Conservation (phyloP, 2,797 vertebrate genomes). For the Chaenodraco wilsoni region DNA sequence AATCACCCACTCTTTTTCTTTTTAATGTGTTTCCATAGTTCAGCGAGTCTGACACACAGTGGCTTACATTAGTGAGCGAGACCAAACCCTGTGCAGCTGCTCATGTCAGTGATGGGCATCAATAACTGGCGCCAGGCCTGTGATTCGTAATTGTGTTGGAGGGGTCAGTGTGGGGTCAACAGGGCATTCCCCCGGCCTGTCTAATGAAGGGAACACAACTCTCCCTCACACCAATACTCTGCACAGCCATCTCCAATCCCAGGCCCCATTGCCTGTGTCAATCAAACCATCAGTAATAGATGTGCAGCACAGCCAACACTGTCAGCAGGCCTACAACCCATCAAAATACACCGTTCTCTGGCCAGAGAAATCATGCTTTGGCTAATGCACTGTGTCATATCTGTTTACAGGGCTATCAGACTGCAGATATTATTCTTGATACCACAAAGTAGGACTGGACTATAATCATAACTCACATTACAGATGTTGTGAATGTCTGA, state of each 20-base stretch:
- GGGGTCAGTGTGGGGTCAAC: conserved; percentile 79
- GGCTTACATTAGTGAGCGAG: conserved; percentile 72
- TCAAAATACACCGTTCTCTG: conserved; percentile 32
- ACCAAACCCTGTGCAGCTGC: conserved; percentile 75
- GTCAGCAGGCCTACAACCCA: conserved; percentile 50
- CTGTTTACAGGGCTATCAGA: conserved; percentile 23
- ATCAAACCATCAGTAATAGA: conserved; percentile 75
- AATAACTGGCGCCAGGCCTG: conserved; percentile 79
- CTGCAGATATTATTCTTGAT: conserved; percentile 8
- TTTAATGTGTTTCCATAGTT: conserved; percentile 59
- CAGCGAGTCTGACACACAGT: conserved; percentile 54
- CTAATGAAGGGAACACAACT: conserved; percentile 84
- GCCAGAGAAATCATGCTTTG: conserved; percentile 31
- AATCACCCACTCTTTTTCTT: conserved; percentile 35
- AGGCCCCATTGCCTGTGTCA: conserved; percentile 83
- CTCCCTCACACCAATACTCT: conserved; percentile 69
- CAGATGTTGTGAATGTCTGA: neutral
- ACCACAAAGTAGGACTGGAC: neutral
- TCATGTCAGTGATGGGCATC: conserved; percentile 79
- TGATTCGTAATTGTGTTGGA: conserved; percentile 83
- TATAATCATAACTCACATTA: neutral
- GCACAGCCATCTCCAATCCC: conserved; percentile 79
- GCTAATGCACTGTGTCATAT: conserved; percentile 35
- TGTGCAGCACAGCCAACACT: conserved; percentile 40
- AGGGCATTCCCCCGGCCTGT: conserved; percentile 78